These are phyloP conservation scores for Antheraea mylitta DNA, from an alignment of 1,140 invertebrate species.

Conservation along the genomic window DNA sequence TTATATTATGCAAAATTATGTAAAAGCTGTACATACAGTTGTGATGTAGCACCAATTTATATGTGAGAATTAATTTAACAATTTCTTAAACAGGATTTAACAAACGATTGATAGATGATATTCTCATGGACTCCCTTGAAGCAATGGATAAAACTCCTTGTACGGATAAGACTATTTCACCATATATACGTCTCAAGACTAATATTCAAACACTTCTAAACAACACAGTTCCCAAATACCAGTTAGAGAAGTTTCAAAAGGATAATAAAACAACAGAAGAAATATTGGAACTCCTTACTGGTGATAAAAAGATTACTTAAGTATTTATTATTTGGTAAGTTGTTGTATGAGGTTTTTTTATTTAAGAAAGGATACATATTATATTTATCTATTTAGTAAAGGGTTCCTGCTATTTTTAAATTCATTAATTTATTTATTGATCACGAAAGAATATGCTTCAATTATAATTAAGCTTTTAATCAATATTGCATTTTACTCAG, in stretches of 20 bases:
- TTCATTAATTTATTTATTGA: not conserved
- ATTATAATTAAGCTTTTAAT: not conserved
- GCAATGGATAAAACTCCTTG: slow-evolving; percentile 85
- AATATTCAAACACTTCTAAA: slow-evolving; percentile 89
- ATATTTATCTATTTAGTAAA: not conserved
- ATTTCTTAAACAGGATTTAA: slow-evolving; percentile 77
- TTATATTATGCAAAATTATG: not conserved
- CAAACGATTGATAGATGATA: slow-evolving; percentile 89
- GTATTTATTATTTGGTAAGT: slow-evolving; percentile 6
- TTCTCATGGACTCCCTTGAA: slow-evolving; percentile 87
- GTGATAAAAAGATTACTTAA: slow-evolving; percentile 41
- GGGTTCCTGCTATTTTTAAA: not conserved
- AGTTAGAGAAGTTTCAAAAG: slow-evolving; percentile 87
- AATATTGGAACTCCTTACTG: slow-evolving; percentile 86
- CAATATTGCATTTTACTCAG: not conserved
- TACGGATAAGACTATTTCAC: slow-evolving; percentile 75
- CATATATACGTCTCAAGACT: slow-evolving; percentile 81
- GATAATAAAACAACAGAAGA: slow-evolving; percentile 88
- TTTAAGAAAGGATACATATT: not conserved
- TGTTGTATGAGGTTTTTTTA: not conserved
- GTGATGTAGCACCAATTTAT: not conserved
- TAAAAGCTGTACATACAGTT: not conserved
- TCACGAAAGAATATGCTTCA: not conserved
- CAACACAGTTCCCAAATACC: slow-evolving; percentile 88
- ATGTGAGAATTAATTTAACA: not conserved